Conservation (phyloP, 2,797 vertebrate genomes). For the Eptatretus atami region DNA sequence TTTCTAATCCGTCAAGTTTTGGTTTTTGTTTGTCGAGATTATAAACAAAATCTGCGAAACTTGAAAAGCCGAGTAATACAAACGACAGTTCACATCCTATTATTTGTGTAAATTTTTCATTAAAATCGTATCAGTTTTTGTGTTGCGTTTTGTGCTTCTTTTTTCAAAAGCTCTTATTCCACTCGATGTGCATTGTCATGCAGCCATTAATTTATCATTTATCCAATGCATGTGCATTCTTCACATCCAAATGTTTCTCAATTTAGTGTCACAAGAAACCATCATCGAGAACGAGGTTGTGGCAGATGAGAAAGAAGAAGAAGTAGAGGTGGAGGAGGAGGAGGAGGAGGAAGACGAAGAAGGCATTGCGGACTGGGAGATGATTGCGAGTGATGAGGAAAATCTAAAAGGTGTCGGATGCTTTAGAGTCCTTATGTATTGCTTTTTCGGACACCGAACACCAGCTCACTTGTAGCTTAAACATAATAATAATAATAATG, state of each 20-base stretch:
- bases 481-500: too few species aligned
- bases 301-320: conserved; percentile 13
- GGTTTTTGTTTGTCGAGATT: neutral
- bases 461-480: too few species aligned
- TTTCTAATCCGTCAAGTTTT: too few species aligned
- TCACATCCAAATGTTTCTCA: neutral
- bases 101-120: too few species aligned
- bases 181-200: too few species aligned
- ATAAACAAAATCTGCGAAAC: neutral
- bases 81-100: too few species aligned
- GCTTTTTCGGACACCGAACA: too few species aligned
- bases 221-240: neutral
- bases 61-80: neutral
- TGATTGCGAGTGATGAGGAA: conserved; percentile 44
- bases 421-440: conserved; percentile 7
- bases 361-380: conserved; percentile 45
- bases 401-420: conserved; percentile 27
- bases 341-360: conserved; percentile 17
- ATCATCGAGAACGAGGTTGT: conserved; percentile 15
- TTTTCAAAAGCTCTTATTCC: neutral
- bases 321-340: conserved; percentile 16
- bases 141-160: neutral
- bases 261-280: conserved; percentile 13
- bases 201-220: too few species aligned
- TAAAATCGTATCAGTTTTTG: neutral